A percentile compares a stretch with the other conserved stretches of the same genome.
These are phyloP conservation scores for Crotalus viridis DNA, from an alignment of 2,113 vertebrate genomes.

Conservation along the genomic window DNA sequence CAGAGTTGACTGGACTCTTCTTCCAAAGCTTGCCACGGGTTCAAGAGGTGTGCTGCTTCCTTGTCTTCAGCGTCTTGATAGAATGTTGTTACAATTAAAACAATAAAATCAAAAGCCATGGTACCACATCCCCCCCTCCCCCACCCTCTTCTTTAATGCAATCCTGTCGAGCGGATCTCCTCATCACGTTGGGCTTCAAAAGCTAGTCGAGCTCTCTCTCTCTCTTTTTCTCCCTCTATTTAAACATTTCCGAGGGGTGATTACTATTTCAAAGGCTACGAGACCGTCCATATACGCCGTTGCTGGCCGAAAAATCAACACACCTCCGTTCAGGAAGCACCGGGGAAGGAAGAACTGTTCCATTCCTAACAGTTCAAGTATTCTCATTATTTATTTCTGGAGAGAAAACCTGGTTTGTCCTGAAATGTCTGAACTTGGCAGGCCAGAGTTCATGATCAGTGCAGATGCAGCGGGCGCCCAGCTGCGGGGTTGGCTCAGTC, in stretches of 20 bases:
- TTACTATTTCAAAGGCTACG: conserved; percentile 57
- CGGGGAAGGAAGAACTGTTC: conserved; percentile 57
- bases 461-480: conserved; percentile 73
- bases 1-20: conserved; percentile 2
- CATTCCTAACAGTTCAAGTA: conserved; percentile 74
- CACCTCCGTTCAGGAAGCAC: conserved; percentile 49
- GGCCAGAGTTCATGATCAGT: conserved; percentile 75
- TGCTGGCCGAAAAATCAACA: conserved; percentile 51
- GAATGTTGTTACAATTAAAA: conserved; percentile 21
- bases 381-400: conserved; percentile 73
- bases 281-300: conserved; percentile 40
- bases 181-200: conserved; percentile 40
- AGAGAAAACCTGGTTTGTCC: conserved; percentile 69
- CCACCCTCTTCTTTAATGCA: conserved; percentile 41
- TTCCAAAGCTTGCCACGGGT: conserved; percentile 14
- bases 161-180: conserved; percentile 49
- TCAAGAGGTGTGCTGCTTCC: conserved; percentile 13
- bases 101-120: neutral
- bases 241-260: conserved; percentile 58
- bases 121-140: conserved; percentile 39
- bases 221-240: conserved; percentile 62
- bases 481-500: conserved; percentile 76
- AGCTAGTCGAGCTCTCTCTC: conserved; percentile 58
- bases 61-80: neutral
- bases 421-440: conserved; percentile 57